Conservation (phyloP, 2,113 vertebrate genomes). For the Albula glossodonta region DNA sequence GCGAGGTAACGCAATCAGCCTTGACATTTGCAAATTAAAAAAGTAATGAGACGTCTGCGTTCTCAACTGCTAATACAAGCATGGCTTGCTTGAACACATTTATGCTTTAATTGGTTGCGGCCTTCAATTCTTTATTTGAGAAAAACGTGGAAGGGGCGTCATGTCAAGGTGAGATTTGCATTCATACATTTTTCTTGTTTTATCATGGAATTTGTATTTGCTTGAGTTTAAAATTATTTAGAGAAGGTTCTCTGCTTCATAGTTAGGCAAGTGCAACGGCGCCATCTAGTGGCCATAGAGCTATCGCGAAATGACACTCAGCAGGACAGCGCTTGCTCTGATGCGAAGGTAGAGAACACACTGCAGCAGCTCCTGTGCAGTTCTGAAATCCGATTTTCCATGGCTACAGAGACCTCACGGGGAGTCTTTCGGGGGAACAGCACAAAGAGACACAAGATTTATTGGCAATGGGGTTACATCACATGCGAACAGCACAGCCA, state of each 20-base stretch:
- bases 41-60: not conserved
- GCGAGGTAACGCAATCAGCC: not conserved
- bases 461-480: not conserved
- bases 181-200: not conserved
- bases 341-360: not conserved
- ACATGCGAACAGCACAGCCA: not conserved
- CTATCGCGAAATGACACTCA: not conserved
- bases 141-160: not conserved
- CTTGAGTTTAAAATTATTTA: not conserved
- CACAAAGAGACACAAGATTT: not conserved
- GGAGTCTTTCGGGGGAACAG: not conserved
- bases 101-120: not conserved
- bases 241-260: not conserved
- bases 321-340: not conserved
- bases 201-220: not conserved
- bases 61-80: too few relatives aligned
- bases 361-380: not conserved
- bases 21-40: not conserved
- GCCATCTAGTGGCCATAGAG: slow-evolving; percentile 60
- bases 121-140: not conserved
- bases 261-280: slow-evolving; percentile 49
- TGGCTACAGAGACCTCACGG: not conserved
- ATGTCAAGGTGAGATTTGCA: not conserved
- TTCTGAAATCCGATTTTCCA: not conserved
- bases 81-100: not conserved